Conservation (phyloP, 2,113 vertebrate species). For the Neodontobutis hainanensis region DNA sequence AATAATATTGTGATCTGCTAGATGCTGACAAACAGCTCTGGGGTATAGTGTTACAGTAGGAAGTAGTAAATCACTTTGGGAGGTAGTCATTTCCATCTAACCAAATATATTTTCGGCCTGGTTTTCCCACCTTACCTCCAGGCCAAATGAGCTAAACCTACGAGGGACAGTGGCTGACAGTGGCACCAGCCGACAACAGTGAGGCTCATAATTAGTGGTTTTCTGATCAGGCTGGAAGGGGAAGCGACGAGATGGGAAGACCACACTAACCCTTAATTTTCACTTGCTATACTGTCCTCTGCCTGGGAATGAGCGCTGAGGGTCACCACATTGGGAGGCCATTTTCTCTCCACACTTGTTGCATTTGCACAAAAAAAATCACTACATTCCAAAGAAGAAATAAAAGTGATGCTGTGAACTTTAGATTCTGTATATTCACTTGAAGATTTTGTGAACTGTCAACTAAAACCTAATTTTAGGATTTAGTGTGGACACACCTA, state of each 20-base stretch:
- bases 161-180: constrained; percentile 4
- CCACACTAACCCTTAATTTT: background rate
- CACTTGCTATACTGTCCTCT: background rate
- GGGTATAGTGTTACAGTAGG: constrained; percentile 1
- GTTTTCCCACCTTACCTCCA: background rate
- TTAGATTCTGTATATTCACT: background rate
- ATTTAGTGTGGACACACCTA: too few species aligned
- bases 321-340: background rate
- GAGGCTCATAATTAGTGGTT: constrained; percentile 5
- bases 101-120: constrained; percentile 2
- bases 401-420: background rate
- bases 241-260: background rate
- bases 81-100: constrained; percentile 8
- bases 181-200: background rate
- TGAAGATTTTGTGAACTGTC: background rate
- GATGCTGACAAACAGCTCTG: background rate
- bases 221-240: constrained; percentile 1
- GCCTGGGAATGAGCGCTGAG: background rate
- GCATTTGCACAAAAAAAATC: background rate
- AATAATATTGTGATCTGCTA: constrained; percentile 1
- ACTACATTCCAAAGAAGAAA: background rate
- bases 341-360: background rate
- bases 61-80: constrained; percentile 4
- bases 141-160: background rate
- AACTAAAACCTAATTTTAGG: background rate